These are phyloP conservation scores for Geotrupes spiniger DNA, from an alignment of 2,888 invertebrate genomes.

Conservation along the genomic window DNA sequence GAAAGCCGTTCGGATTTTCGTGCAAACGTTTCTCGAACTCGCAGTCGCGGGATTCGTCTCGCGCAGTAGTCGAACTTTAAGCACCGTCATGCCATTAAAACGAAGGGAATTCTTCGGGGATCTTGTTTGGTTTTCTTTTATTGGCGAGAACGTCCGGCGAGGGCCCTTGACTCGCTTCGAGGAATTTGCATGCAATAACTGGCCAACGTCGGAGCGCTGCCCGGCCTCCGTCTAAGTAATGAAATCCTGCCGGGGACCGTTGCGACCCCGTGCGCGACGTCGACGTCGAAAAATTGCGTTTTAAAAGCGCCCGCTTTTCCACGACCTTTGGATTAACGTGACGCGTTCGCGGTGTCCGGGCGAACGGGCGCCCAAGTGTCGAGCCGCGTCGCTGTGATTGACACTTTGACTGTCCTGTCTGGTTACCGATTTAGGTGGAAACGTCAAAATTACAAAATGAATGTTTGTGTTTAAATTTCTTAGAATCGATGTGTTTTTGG, in stretches of 20 bases:
- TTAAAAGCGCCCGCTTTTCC: no score
- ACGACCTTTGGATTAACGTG: no score
- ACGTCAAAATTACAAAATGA: no score
- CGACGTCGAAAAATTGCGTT: no score
- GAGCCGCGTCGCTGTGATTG: conserved; percentile 33
- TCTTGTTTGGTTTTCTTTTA: conserved; percentile 37
- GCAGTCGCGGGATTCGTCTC: conserved; percentile 9
- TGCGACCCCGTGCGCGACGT: conserved; percentile 2
- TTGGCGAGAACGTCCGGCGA: conserved; percentile 34
- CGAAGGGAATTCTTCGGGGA: conserved; percentile 37
- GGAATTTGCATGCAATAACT: conserved; percentile 49
- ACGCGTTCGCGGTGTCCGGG: not conserved
- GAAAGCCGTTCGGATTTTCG: no score
- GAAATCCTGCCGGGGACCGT: conserved; percentile 14
- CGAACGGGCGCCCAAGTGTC: not conserved
- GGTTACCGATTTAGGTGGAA: no score
- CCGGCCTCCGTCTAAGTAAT: conserved; percentile 15
- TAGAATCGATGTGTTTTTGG: no score
- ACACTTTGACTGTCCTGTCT: conserved; percentile 39
- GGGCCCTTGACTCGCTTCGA: conserved; percentile 34
- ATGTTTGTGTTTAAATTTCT: no score
- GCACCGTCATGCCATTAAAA: conserved; percentile 36
- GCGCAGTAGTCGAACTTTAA: conserved; percentile 29
- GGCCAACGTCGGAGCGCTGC: conserved; percentile 27
- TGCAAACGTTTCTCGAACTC: no score